These are phyloP conservation scores for Leistus spinibarbis DNA, from an alignment of 2,888 invertebrate species.

Conservation along the genomic window DNA sequence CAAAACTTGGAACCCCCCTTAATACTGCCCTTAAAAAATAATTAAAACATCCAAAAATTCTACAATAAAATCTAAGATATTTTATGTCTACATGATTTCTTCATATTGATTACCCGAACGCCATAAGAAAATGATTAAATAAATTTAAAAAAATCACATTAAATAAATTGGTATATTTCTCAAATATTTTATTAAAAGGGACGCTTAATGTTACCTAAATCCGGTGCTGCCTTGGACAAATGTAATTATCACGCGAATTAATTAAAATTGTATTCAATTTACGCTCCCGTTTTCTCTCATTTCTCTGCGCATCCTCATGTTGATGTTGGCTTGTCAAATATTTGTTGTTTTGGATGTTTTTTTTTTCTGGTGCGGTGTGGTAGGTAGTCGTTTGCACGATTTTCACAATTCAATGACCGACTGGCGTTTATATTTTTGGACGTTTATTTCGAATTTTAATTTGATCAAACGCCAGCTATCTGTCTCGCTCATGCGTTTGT, in stretches of 20 bases:
- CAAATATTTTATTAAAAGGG: too few species aligned
- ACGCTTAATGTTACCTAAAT: too few species aligned
- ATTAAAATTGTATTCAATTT: slow-evolving; percentile 57
- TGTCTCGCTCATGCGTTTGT: not conserved
- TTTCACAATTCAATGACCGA: not conserved
- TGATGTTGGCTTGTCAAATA: not conserved
- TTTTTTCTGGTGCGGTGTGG: slow-evolving; percentile 1
- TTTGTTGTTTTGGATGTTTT: slow-evolving; percentile 16
- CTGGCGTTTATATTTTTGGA: not conserved
- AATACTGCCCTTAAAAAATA: too few species aligned
- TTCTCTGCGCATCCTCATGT: not conserved
- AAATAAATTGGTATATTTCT: too few species aligned
- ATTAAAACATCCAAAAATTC: too few species aligned
- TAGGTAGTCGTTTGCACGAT: not conserved
- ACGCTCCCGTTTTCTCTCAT: slow-evolving; percentile 17
- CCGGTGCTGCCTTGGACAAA: too few species aligned
- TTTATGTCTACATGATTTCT: too few species aligned
- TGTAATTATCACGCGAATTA: slow-evolving; percentile 56
- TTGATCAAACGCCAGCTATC: slow-evolving; percentile 20
- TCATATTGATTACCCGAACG: too few species aligned
- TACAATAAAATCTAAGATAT: too few species aligned
- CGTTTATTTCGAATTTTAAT: slow-evolving; percentile 14
- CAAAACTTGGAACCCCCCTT: too few species aligned
- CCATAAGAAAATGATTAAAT: too few species aligned
- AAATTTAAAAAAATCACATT: too few species aligned